Evolutionary conservation across 2,888 invertebrate genomes (phyloP).

Genomic region (Polyommatus iphigenia): DNA sequence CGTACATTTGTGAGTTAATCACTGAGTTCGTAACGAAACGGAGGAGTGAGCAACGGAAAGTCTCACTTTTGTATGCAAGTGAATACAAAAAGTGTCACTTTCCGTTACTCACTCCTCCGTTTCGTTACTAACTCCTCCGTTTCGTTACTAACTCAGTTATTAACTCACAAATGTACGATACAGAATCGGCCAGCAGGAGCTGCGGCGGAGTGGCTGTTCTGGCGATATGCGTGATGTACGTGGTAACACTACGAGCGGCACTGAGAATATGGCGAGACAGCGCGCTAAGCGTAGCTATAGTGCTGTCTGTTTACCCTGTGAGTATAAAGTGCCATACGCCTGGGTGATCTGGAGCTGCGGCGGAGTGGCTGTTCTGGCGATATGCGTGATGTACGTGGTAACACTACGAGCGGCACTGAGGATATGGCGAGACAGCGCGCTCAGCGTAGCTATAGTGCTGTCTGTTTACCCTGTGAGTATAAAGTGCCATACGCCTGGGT

Average conservation of each 20-base stretch:
- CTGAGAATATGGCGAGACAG: conserved; percentile 60
- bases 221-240: conserved; percentile 72
- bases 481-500: conserved; percentile 71
- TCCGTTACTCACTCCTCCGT: too few species aligned
- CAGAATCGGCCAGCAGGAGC: too few species aligned
- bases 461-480: conserved; percentile 83
- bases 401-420: conserved; percentile 77
- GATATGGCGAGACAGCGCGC: conserved; percentile 58
- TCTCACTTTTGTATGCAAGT: too few species aligned
- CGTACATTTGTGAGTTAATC: too few species aligned
- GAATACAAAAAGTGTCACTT: too few species aligned
- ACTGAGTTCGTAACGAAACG: too few species aligned
- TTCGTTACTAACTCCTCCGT: too few species aligned
- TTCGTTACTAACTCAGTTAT: too few species aligned
- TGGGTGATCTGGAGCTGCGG: conserved; percentile 77
- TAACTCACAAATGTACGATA: too few species aligned
- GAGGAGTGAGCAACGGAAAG: too few species aligned
- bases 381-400: conserved; percentile 75
- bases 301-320: conserved; percentile 84
- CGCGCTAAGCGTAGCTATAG: conserved; percentile 76
- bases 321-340: conserved; percentile 69
- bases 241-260: conserved; percentile 77
- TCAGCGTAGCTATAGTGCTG: conserved; percentile 79
- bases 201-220: conserved; percentile 41
- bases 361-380: conserved; percentile 68